Conservation (phyloP, 2,888 invertebrate genomes). For the Creontiades dilutus region DNA sequence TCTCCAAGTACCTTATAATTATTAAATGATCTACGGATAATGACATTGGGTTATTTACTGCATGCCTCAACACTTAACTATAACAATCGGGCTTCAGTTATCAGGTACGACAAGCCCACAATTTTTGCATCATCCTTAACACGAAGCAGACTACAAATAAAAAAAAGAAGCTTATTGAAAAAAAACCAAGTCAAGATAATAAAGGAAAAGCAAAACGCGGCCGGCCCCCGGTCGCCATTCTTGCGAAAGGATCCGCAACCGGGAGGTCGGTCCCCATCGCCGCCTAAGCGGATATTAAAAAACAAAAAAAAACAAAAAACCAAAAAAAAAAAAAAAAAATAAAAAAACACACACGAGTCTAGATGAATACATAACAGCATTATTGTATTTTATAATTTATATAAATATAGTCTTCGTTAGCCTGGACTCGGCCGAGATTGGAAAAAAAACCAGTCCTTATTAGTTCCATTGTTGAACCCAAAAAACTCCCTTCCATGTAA, state of each 20-base stretch:
- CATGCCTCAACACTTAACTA: conserved; percentile 69
- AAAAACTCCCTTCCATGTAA: conserved; percentile 74
- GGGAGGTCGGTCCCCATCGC: conserved; percentile 6
- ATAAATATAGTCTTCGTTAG: conserved; percentile 74
- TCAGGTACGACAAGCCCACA: conserved; percentile 53
- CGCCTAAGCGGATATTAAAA: neutral
- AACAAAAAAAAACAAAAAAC: no score
- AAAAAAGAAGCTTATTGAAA: conserved; percentile 43
- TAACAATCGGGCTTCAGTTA: conserved; percentile 57
- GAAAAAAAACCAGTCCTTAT: conserved; percentile 70
- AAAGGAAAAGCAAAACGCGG: conserved; percentile 36
- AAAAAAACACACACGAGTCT: conserved; percentile 72
- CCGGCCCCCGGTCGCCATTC: conserved; percentile 43
- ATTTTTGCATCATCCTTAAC: conserved; percentile 55
- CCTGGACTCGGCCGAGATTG: conserved; percentile 69
- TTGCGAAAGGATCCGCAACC: conserved; percentile 11
- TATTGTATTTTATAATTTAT: conserved; percentile 76
- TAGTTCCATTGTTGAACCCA: conserved; percentile 76
- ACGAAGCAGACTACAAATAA: conserved; percentile 60
- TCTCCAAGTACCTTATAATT: conserved; percentile 27
- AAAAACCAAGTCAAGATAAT: conserved; percentile 25
- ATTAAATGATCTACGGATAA: conserved; percentile 42
- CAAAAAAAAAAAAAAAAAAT: no score
- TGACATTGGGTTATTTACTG: conserved; percentile 69
- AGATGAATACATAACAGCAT: conserved; percentile 75